These are phyloP conservation scores for Brachirus orientalis DNA, from an alignment of 2,113 vertebrate genomes.

Conservation along the genomic window DNA sequence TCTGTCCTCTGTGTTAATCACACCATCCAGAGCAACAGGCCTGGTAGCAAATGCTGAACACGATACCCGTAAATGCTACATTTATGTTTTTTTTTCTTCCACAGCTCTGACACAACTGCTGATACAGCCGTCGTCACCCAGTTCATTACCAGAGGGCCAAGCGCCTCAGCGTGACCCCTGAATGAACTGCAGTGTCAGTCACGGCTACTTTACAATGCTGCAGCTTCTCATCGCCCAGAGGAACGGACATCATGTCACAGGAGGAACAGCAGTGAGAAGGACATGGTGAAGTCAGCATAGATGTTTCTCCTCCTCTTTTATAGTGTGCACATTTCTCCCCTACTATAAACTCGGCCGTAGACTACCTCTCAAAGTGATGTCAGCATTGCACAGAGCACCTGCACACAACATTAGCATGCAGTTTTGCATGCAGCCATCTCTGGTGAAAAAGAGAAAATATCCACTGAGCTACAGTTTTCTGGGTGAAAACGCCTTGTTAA, in stretches of 20 bases:
- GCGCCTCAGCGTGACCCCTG: not conserved
- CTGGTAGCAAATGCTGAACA: not conserved
- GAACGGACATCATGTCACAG: constrained; percentile 38
- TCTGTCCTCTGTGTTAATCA: constrained; percentile 10
- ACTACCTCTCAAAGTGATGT: too few relatives aligned
- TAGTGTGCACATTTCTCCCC: constrained; percentile 28
- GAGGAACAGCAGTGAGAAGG: constrained; percentile 17
- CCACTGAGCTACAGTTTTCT: too few relatives aligned
- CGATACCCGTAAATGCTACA: not conserved
- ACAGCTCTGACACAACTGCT: not conserved
- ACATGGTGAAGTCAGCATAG: constrained; percentile 66
- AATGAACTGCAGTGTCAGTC: constrained; percentile 31
- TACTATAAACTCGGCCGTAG: too few relatives aligned
- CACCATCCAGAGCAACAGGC: not conserved
- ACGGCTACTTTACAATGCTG: constrained; percentile 52
- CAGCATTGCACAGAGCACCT: too few relatives aligned
- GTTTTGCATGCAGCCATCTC: too few relatives aligned
- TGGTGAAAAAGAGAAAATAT: too few relatives aligned
- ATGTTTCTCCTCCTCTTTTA: constrained; percentile 29
- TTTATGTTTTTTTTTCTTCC: too few relatives aligned
- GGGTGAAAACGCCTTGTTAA: not conserved
- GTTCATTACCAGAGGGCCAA: constrained; percentile 2
- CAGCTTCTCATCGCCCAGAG: constrained; percentile 60
- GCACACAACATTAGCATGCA: too few relatives aligned
- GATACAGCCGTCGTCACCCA: too few relatives aligned